Evolutionary conservation across 1,140 invertebrate genomes (phyloP), one percentile per base, ranked within the genome.

Genomic region (Ooceraea biroi): DNA sequence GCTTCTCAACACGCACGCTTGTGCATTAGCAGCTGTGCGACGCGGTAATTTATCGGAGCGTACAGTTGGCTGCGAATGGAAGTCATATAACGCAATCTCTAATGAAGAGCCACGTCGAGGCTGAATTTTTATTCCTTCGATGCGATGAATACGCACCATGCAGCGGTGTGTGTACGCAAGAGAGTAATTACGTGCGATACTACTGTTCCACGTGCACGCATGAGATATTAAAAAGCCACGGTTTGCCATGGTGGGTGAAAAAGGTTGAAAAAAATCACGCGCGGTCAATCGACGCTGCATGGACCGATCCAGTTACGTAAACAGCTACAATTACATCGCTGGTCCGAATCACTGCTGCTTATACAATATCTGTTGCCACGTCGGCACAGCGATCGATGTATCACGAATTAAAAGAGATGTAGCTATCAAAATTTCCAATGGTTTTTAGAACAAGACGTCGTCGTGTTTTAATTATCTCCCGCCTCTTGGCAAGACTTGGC

Each of bases 41-140:
- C 10, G 27, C 1, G 5, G 1, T 68, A 69, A 78, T 78, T 68
- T 68, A 68, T 68, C 58, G 25, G 12, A 65, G 25, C 25, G 14
- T 55, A 27, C 17, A 78, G 61, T 66, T 52, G 27, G 30, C 55
- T 8, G 48, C 61, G 22, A 68, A 78, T 78, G 48, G 48, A 78
- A 57, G 30, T 44, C 46, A 52, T 52, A 27, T 44, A 78, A 46
- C 22, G 5, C 55, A 57, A 55, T 66, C 48, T 78, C 50, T 69
- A 68, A 78, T 78, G 48, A 78, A 8, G 8, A 52, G 27, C n/a
- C 46, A 14, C 17, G 74, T 1, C 48, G 17, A 17, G 10, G n/a
- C 22, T 44, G 30, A 25, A 77, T 55, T 77, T 77, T 77, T 27
- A 25, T 0, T 68, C 19, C 3, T 11, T 25, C 17, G n/a, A 19